Evolutionary conservation across 2,888 invertebrate species (phyloP).

Genomic region (Pristionchus exspectatus): DNA sequence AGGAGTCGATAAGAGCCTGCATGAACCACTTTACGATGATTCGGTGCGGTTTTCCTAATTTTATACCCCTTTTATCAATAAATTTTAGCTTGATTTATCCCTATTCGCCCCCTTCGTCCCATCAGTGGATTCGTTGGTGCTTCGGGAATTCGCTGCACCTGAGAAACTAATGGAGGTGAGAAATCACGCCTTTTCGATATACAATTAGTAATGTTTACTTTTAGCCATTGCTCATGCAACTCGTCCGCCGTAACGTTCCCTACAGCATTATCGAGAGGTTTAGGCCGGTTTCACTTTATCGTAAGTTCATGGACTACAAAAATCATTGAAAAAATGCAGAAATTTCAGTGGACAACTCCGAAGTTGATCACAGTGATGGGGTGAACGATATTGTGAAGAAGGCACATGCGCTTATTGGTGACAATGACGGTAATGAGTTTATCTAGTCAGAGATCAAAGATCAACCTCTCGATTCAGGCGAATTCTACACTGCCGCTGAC

Average conservation of each 20-base stretch:
- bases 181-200: background rate
- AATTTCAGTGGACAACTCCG: background rate
- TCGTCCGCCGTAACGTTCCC: conserved; percentile 26
- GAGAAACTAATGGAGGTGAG: background rate
- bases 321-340: too few species aligned
- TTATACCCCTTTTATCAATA: background rate
- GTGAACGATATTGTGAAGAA: background rate
- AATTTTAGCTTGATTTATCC: background rate
- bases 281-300: background rate
- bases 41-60: background rate
- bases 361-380: background rate
- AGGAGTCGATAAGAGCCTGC: background rate
- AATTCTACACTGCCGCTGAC: conserved; percentile 25
- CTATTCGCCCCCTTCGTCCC: background rate
- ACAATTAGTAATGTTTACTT: too few species aligned
- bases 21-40: background rate
- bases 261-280: conserved; percentile 15
- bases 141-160: background rate
- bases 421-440: background rate
- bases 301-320: background rate
- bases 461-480: background rate
- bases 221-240: background rate
- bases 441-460: too few species aligned
- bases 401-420: background rate
- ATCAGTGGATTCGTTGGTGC: background rate